Percentiles rank a stretch among this genome's conserved stretches.
Evolutionary conservation across 1,140 invertebrate genomes (phyloP).

Genomic region (Chironomus tepperi): DNA sequence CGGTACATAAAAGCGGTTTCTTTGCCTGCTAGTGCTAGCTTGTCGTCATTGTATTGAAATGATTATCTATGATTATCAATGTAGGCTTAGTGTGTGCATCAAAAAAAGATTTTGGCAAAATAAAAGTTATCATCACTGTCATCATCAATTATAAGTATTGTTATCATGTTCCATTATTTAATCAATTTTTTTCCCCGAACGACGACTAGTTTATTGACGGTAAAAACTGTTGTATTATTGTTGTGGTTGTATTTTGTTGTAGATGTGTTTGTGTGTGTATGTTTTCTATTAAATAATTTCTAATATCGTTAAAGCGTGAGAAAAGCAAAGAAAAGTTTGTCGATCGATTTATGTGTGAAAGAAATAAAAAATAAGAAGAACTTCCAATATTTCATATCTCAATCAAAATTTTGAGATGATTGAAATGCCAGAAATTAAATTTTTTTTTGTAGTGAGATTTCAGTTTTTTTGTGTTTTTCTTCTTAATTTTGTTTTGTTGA

Average conservation of each 20-base stretch:
- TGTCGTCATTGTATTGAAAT: too few species aligned
- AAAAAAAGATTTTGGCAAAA: slow-evolving; percentile 15
- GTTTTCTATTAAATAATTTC: neutral
- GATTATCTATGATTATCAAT: too few species aligned
- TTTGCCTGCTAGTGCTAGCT: too few species aligned
- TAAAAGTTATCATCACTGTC: neutral
- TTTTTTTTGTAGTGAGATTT: too few species aligned
- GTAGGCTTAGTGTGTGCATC: neutral
- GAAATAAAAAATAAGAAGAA: too few species aligned
- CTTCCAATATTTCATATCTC: too few species aligned
- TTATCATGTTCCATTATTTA: neutral
- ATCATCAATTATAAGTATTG: neutral
- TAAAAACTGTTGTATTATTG: neutral
- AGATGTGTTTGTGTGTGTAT: neutral
- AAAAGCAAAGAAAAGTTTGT: neutral
- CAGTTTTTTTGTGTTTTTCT: neutral
- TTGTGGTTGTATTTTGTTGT: neutral
- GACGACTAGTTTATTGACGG: slow-evolving; percentile 20
- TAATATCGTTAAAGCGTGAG: neutral
- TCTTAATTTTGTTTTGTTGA: neutral
- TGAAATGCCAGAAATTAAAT: too few species aligned
- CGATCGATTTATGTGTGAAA: too few species aligned
- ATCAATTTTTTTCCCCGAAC: neutral
- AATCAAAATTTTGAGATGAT: too few species aligned
- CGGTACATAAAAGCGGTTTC: too few species aligned